These are phyloP conservation scores for Callorhinus ursinus DNA, from an alignment of 2,113 vertebrate genomes.

Conservation along the genomic window DNA sequence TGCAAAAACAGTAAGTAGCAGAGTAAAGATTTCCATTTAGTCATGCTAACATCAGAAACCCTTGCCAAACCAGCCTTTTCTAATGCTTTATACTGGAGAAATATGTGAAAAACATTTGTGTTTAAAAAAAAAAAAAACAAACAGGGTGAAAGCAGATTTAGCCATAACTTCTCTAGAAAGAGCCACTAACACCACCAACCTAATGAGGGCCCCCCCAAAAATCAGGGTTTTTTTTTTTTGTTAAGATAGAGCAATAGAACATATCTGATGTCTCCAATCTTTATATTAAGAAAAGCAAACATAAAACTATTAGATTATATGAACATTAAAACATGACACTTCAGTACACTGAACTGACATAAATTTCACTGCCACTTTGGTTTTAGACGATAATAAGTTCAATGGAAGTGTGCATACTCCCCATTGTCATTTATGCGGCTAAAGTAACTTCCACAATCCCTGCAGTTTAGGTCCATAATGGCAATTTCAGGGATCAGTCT, in stretches of 20 bases:
- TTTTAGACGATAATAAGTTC: neutral
- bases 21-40: neutral
- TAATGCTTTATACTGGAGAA: neutral
- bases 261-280: neutral
- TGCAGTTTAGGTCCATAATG: neutral
- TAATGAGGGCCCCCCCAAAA: neutral
- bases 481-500: neutral
- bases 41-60: neutral
- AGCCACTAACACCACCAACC: neutral
- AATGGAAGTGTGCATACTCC: neutral
- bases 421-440: neutral
- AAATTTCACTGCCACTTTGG: neutral
- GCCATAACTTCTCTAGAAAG: neutral
- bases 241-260: conserved; percentile 8
- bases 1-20: neutral
- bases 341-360: neutral
- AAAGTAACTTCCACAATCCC: neutral
- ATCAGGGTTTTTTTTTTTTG: neutral
- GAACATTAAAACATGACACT: conserved; percentile 1
- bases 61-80: neutral
- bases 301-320: neutral
- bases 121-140: neutral
- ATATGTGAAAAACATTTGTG: neutral
- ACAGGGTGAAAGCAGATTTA: neutral
- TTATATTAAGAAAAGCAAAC: conserved; percentile 50